Base-by-base conservation (phyloP, 2,113 vertebrate species). In the Seriola rivoliana region DNA sequence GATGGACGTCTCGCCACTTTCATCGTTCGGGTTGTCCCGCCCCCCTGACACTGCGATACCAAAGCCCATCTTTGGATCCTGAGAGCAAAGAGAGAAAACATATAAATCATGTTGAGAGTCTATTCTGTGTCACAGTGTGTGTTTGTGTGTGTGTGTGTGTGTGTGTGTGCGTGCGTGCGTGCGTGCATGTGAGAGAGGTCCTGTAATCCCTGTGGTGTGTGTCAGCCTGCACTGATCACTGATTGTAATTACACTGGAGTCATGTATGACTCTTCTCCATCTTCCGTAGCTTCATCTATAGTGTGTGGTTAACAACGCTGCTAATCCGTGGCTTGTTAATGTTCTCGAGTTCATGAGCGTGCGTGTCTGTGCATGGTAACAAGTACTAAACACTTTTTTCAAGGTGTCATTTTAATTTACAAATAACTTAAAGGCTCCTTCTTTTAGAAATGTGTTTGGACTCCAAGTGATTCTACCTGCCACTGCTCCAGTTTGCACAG, bases 1-100 rank as follows among this genome's bases (percentile, higher is more conserved):
- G 1, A 99, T 99, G 0, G 98, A 99, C 0, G 93, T 96, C 91
- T 99, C 98, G 1, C 98, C 97, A 6, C 95, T 99, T n/a, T 99
- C 97, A 69, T 98, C 97, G 16, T 98, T 98, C 4, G 98, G 98
- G 91, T 99, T 99, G 93, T 99, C 98, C 93, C 96, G 95, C 38
- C 98, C 98, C 0, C 98, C 98, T 0, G 98, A 99, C 73, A 99
- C 98, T 0, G 98, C 98, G 46, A 99, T 98, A 46, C 98, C 98
- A 90, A 99, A 99, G 79, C 98, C 98, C 95, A 97, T 96, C 93
- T 99, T 99, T 9, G 96, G 91, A 91, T 99, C 97, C 97, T 99
- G 89, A 46, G 21, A 52, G 76, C 7, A 12, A 25, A 32, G 64
- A 19, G 58, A 21, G 63, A 25, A 78, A 72, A 42, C 64, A 59